Evolutionary conservation across 2,888 invertebrate genomes (phyloP), one percentile per base, ranked within the genome.

Genomic region (Heliconius aoede): DNA sequence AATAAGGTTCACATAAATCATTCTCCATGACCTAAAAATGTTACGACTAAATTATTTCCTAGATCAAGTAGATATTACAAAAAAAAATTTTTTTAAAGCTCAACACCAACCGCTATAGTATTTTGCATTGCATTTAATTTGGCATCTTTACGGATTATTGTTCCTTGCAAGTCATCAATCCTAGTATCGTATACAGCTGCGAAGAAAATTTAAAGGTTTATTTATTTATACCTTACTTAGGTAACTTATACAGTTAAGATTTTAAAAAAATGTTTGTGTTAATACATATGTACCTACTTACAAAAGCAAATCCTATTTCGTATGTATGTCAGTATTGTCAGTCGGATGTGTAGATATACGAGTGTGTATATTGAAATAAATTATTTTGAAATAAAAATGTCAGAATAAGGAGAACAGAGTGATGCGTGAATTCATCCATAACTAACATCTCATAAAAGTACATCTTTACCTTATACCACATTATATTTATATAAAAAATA

Each of bases 1-100:
- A 92, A 80, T 93, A 94, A 1, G 94, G 94, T 81, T 94, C 94
- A 78, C 91, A 92, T 8, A 92, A 85, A 82, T 94, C 94, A 76
- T 90, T 94, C 84, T 94, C 94, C 89, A 94, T 86, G 3, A 93
- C 92, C 94, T 94, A 26, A 24, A 72, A 36, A 5, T 7, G 82
- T 62, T 81, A 84, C 55, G n/a, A n/a, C 55, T 30, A 73, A 65
- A 11, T n/a, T 26, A 61, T 30, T 46, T 69, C 26, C 9, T 26
- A 60, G 11, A 58, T 58, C 46, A 46, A 55, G 55, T n/a, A 55
- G n/a, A 55, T 9, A 55, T n/a, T 55, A 21, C 9, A 55, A 3
- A n/a, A 55, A n/a, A n/a, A 18, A 32, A 13, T 40, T 65, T 21
- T 51, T 72, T 62, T 46, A 28, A 28, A 76, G 55, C 60, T 58